These are phyloP conservation scores for Ciona savignyi DNA, from an alignment of 23 tunicate genomes.

Conservation along the genomic window DNA sequence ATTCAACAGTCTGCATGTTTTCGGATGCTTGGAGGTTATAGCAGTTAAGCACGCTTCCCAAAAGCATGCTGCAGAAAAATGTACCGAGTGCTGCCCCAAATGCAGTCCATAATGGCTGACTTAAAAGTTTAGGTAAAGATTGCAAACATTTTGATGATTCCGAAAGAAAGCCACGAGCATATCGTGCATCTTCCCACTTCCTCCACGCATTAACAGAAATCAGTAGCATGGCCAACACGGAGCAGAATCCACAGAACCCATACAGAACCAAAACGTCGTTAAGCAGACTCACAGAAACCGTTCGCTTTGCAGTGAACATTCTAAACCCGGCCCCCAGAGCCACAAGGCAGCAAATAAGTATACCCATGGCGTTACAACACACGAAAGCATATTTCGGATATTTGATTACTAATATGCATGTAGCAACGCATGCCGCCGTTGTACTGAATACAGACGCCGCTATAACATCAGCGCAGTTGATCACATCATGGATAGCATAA, in stretches of 20 bases:
- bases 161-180: conserved; percentile 25
- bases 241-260: neutral
- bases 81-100: conserved; percentile 1
- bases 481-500: conserved; percentile 36
- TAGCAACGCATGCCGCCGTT: conserved; percentile 14
- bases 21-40: conserved; percentile 14
- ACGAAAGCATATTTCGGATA: conserved; percentile 33
- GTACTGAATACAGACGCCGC: neutral
- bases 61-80: conserved; percentile 1
- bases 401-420: conserved; percentile 11
- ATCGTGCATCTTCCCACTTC: neutral
- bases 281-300: neutral
- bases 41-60: conserved; percentile 23
- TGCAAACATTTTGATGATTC: conserved; percentile 37
- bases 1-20: neutral
- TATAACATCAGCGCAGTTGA: neutral
- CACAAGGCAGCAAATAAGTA: conserved; percentile 3
- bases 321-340: neutral
- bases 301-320: neutral
- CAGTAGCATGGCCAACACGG: neutral
- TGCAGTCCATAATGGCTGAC: conserved; percentile 45
- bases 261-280: neutral
- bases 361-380: conserved; percentile 6
- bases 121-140: conserved; percentile 39
- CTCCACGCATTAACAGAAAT: neutral